Evolutionary conservation across 2,797 vertebrate species (phyloP).

Genomic region (Tadarida brasiliensis): DNA sequence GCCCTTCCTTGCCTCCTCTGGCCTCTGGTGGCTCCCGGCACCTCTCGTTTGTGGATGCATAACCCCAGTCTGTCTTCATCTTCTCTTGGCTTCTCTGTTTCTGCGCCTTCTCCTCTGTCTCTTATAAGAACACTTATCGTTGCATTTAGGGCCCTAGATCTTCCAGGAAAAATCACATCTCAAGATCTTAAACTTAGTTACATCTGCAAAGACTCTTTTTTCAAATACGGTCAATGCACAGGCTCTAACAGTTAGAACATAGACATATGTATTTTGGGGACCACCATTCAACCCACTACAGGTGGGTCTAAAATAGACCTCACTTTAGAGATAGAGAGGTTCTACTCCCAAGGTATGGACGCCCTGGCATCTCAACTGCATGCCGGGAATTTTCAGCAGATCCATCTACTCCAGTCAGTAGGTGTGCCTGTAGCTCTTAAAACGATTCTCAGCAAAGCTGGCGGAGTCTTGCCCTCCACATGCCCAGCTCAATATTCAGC

Average conservation of each 20-base stretch:
- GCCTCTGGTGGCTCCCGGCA: neutral
- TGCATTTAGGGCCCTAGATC: neutral
- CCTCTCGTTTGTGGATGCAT: neutral
- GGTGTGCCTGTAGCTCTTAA: neutral
- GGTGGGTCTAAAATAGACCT: neutral
- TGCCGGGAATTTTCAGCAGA: neutral
- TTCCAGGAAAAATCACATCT: neutral
- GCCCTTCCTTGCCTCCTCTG: neutral
- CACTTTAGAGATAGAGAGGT: neutral
- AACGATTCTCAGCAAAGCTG: neutral
- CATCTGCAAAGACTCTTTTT: neutral
- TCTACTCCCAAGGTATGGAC: neutral
- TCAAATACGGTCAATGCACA: neutral
- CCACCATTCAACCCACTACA: accelerated
- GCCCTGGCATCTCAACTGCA: neutral
- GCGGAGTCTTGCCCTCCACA: neutral
- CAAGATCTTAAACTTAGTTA: neutral
- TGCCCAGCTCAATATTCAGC: neutral
- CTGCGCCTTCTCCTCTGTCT: neutral
- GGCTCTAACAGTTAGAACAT: neutral
- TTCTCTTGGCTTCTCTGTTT: neutral
- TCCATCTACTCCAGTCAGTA: neutral
- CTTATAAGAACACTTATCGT: neutral
- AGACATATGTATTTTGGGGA: neutral
- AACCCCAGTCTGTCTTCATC: neutral